A percentile compares a stretch with the other conserved stretches of the same genome.
phyloP scores from a whole-genome alignment of 2,888 invertebrate species.

The Glyphotaelius pellucidus region DNA sequence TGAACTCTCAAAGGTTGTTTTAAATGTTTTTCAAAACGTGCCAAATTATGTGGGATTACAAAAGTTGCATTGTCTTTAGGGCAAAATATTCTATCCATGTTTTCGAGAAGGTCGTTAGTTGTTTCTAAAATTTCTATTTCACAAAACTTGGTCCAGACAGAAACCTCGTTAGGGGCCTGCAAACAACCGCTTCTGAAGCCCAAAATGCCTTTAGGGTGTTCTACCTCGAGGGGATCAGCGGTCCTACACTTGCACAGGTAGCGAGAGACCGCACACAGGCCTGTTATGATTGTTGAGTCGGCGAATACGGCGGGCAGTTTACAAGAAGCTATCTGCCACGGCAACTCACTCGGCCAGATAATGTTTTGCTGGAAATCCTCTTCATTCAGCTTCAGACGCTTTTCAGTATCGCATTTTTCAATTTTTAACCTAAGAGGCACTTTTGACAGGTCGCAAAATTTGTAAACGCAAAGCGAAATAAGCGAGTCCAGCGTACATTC shows the following conservation, averaged over 20 bases:
- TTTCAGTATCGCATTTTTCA: slow-evolving; percentile 68
- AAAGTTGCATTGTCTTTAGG: slow-evolving; percentile 64
- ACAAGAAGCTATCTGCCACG: slow-evolving; percentile 76
- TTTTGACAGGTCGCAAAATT: slow-evolving; percentile 76
- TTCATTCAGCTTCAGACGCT: slow-evolving; percentile 68
- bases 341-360: slow-evolving; percentile 71
- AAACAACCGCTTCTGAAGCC: slow-evolving; percentile 90
- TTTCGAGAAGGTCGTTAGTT: slow-evolving; percentile 69
- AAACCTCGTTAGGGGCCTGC: slow-evolving; percentile 89
- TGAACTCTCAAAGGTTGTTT: slow-evolving; percentile 89
- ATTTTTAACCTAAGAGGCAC: slow-evolving; percentile 45
- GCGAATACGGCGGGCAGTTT: slow-evolving; percentile 81
- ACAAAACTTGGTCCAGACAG: slow-evolving; percentile 95
- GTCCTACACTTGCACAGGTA: slow-evolving; percentile 71
- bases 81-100: slow-evolving; percentile 5
- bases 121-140: slow-evolving; percentile 87
- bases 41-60: slow-evolving; percentile 82
- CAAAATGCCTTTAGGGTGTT: slow-evolving; percentile 79
- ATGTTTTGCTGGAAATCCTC: slow-evolving; percentile 70
- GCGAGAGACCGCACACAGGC: slow-evolving; percentile 84
- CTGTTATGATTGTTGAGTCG: slow-evolving; percentile 83
- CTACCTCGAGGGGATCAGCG: slow-evolving; percentile 75
- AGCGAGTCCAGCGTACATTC: slow-evolving; percentile 80
- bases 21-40: slow-evolving; percentile 90
- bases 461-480: slow-evolving; percentile 80